A percentile compares a stretch with the other conserved stretches of the same genome.
Conservation (phyloP, 2,113 vertebrate species). For the Mastomys natalensis region DNA sequence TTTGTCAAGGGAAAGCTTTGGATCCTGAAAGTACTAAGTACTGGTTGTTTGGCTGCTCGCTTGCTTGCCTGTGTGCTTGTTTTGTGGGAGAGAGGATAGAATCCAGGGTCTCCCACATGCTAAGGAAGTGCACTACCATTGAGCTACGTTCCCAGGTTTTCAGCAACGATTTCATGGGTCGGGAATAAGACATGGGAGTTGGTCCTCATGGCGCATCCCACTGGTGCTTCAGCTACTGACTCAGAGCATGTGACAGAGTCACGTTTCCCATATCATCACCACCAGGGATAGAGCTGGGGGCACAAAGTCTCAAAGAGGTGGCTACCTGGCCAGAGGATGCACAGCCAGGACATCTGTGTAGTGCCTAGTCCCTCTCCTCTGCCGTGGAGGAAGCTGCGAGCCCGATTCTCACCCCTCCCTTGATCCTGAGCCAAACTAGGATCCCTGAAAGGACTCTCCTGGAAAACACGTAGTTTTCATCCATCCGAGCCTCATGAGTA, state of each 20-base stretch:
- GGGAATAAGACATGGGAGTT: neutral
- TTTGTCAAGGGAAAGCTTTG: neutral
- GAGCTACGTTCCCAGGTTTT: neutral
- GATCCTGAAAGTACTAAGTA: too few species aligned
- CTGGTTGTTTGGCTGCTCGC: too few species aligned
- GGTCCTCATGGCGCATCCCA: neutral
- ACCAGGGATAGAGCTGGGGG: neutral
- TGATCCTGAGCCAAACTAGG: neutral
- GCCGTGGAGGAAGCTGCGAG: neutral
- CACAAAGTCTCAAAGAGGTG: neutral
- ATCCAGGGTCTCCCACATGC: neutral
- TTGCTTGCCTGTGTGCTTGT: neutral
- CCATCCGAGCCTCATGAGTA: neutral
- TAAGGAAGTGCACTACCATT: neutral
- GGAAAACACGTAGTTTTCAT: constrained; percentile 59
- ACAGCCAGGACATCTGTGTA: neutral
- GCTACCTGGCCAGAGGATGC: neutral
- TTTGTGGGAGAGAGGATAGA: neutral
- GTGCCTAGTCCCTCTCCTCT: neutral
- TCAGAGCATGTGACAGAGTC: neutral
- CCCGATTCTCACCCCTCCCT: neutral
- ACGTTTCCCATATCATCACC: neutral
- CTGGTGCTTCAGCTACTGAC: accelerated
- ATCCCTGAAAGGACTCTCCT: constrained; percentile 8
- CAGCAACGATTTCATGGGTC: neutral